Percentiles rank a stretch among this genome's conserved stretches.
These are phyloP conservation scores for Eucriotettix oculatus DNA, from an alignment of 2,888 invertebrate species.

Conservation along the genomic window DNA sequence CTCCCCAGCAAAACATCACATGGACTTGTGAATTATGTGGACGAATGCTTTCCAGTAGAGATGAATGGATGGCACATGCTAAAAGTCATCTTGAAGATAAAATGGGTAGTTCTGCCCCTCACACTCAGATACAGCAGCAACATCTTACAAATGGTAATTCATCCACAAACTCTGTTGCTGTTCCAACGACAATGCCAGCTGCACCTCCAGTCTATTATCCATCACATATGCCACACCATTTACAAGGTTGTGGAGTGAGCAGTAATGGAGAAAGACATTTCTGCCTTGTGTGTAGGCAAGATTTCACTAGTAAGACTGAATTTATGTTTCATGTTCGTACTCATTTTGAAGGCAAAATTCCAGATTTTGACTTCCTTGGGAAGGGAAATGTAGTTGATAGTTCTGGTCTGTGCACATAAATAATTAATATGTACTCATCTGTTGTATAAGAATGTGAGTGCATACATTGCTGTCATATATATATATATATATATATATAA, in stretches of 20 bases:
- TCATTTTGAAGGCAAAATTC: constrained; percentile 33
- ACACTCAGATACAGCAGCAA: constrained; percentile 15
- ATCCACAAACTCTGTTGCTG: constrained; percentile 1
- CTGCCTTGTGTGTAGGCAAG: constrained; percentile 47
- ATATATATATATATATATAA: neutral
- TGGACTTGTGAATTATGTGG: constrained; percentile 65
- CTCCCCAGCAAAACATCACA: constrained; percentile 27
- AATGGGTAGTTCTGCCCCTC: constrained; percentile 22
- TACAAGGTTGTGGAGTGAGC: constrained; percentile 25
- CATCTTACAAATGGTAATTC: neutral
- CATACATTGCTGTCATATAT: neutral
- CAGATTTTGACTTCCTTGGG: constrained; percentile 11
- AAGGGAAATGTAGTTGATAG: constrained; percentile 29
- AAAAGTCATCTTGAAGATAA: constrained; percentile 43
- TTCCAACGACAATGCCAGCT: constrained; percentile 19
- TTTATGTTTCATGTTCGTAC: constrained; percentile 52
- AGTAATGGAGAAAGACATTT: constrained; percentile 27
- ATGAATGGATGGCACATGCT: constrained; percentile 62
- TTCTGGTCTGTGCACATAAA: constrained; percentile 36
- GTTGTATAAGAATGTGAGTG: neutral
- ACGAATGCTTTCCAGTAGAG: constrained; percentile 49
- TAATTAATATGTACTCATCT: neutral
- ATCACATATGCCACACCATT: constrained; percentile 23
- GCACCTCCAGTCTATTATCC: constrained; percentile 19
- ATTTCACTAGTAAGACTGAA: constrained; percentile 47